Evolutionary conservation across 2,888 invertebrate species (phyloP), one percentile per base, ranked within the genome.

Genomic region (Syritta pipiens): DNA sequence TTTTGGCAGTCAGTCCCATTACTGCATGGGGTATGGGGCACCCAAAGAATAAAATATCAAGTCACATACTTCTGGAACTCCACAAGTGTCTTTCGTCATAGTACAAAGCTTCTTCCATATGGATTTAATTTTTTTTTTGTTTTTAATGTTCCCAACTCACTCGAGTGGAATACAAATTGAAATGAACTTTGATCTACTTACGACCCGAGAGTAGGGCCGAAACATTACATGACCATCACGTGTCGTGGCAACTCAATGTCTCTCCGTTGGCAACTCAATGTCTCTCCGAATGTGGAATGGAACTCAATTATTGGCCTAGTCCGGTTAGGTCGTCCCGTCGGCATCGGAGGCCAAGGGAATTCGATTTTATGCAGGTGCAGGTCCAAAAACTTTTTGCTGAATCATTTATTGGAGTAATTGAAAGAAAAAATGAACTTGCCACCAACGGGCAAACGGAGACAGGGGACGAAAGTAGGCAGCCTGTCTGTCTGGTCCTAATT

Each of bases 351-450:
- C 74, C 55, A 67, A 49, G 62, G 32, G 62, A 79, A 79, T 74
- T 74, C 79, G 67, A 79, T 79, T 79, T 79, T 62, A 79, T 67
- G 74, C 79, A 79, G 79, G 79, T 79, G 74, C 79, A 79, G 67
- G 60, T 42, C 44, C 72, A 42, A 67, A 57, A 62, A 68, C 24
- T 74, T 79, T 71, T 62, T 51, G 68, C 79, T 79, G 79, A 79
- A 79, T 79, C 74, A 74, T 79, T 79, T 79, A 79, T 79, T 44
- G 55, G 24, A 68, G 74, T 79, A 74, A 79, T 79, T 79, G 74
- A 74, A 74, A 49, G 55, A 60, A 67, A 53, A 49, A 53, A 48
- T 19, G 42, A 63, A 63, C 68, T 49, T 26, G 40, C 48, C 48
- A 44, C 55, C 44, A 4, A 40, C 6, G 22, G n/a, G n/a, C n/a